Evolutionary conservation across 1,140 invertebrate species (phyloP).

Genomic region (Hydropsyche tenuis): DNA sequence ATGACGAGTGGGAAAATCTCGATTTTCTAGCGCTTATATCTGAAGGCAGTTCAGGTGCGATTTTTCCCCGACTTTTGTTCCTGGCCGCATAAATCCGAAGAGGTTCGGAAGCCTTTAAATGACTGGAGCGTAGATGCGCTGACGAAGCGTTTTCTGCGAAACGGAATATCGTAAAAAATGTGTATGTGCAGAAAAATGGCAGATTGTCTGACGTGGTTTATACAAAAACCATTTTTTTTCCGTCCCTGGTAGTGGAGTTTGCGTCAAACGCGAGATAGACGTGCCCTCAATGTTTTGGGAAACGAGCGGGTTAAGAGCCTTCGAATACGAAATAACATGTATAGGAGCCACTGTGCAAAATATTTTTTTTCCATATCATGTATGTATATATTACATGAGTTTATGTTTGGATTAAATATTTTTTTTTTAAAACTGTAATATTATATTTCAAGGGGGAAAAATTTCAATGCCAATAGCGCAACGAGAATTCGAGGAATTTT

Average conservation of each 20-base stretch:
- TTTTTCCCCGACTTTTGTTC: no score
- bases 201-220: slow-evolving; percentile 17
- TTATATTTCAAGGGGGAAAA: background rate
- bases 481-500: background rate
- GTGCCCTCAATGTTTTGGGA: slow-evolving; percentile 7
- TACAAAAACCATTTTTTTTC: slow-evolving; percentile 14
- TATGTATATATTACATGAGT: no score
- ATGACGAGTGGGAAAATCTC: no score
- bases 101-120: no score
- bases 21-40: no score
- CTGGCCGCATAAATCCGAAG: no score
- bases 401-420: no score
- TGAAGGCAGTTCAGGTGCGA: no score
- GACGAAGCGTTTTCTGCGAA: background rate
- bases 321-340: background rate
- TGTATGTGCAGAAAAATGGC: slow-evolving; percentile 7
- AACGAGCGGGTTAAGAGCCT: slow-evolving; percentile 14
- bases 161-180: slow-evolving; percentile 9
- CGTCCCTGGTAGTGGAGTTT: background rate
- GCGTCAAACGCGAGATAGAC: slow-evolving; percentile 16
- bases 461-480: background rate
- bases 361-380: background rate
- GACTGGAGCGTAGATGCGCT: background rate
- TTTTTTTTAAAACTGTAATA: background rate
- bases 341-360: background rate